Base-by-base conservation (phyloP, 2,888 invertebrate species). In the Dasysyrphus albostriatus region DNA sequence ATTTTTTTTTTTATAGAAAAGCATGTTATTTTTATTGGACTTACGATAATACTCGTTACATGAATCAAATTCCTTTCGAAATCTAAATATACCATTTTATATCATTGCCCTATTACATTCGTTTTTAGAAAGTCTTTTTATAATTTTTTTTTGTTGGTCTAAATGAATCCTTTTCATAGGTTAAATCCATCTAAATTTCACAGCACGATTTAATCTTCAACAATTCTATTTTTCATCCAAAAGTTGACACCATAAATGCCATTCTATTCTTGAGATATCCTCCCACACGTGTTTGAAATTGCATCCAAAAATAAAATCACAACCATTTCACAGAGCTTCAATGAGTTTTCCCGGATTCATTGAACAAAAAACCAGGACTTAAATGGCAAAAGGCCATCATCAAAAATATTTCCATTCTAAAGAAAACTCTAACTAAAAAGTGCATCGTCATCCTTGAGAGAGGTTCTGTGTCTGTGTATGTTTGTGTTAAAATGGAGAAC, bases 231-330 rank as follows among this genome's bases (percentile, higher is more conserved):
- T 16, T 39, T 19, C 39, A 39, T 49, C 12, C 51, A 51, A n/a
- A n/a, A 63, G 32, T 44, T 44, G 63, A 63, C 16, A 63, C 44
- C 32, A 65, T 47, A 47, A 65, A 65, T 47, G 63, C 16, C 39
- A 39, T 61, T 61, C 61, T 61, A 61, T 61, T 61, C 14, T 24
- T 10, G 7, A 47, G 12, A 88, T 54, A 83, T 29, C 44, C 63
- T 44, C 16, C 10, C 32, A 24, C 65, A 10, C 47, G 29, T 42
- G 47, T 16, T 47, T 5, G 14, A 24, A 65, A 65, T 44, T 47
- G 65, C 47, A 44, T 16, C 65, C 61, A 2, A 65, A 61, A 47
- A 65, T 65, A 65, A 65, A 65, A 65, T 47, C 47, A 47, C 32
- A 65, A 34, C 29, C 42, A 32, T n/a, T 61, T 39, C 29, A 54